Conservation (phyloP, 2,888 invertebrate genomes). For the Agrochola macilenta region DNA sequence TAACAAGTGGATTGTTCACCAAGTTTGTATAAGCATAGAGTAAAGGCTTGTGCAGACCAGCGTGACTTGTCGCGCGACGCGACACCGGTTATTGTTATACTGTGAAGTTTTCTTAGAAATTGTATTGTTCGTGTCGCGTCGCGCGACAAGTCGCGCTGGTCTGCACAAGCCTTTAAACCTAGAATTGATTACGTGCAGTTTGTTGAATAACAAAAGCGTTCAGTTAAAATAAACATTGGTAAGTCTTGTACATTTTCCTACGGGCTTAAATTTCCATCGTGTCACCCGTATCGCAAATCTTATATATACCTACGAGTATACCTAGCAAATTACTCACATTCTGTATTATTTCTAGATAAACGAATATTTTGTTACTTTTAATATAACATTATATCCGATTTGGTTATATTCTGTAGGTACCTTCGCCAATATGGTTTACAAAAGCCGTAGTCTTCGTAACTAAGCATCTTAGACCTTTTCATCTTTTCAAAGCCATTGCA, state of each 20-base stretch:
- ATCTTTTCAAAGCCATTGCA: neutral
- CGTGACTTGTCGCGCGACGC: no score
- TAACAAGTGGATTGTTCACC: slow-evolving; percentile 10
- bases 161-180: no score
- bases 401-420: neutral
- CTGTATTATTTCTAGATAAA: neutral
- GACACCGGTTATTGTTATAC: no score
- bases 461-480: neutral
- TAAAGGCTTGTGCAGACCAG: no score
- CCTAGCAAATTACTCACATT: neutral
- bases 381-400: no score
- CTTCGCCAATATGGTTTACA: no score
- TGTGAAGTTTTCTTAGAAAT: no score
- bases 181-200: slow-evolving; percentile 8
- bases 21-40: slow-evolving; percentile 6
- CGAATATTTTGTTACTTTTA: neutral
- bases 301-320: no score
- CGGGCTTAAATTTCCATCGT: neutral
- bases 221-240: slow-evolving; percentile 7
- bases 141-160: no score
- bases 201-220: slow-evolving; percentile 1
- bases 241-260: neutral
- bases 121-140: no score
- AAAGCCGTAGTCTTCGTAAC: neutral
- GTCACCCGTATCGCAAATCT: neutral